Conservation (phyloP, 1,140 invertebrate species). For the Panagrolaimus sp. region DNA sequence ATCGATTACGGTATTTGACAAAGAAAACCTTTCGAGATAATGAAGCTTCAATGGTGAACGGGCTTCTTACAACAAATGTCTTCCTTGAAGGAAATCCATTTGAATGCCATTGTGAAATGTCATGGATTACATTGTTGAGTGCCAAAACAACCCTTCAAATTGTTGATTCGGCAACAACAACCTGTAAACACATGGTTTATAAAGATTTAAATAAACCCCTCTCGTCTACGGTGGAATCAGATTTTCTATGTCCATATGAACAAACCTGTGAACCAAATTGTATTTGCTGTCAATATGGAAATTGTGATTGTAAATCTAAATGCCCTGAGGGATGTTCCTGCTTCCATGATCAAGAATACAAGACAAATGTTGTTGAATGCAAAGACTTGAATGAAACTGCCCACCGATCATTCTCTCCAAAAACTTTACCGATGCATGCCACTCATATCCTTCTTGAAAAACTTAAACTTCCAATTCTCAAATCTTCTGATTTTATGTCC, state of each 20-base stretch:
- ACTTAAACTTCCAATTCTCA: constrained; percentile 40
- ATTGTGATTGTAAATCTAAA: constrained; percentile 53
- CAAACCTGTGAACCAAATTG: constrained; percentile 50
- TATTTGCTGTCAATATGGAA: constrained; percentile 49
- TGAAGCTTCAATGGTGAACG: constrained; percentile 11
- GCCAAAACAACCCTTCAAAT: not conserved
- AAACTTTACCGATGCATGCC: constrained; percentile 50
- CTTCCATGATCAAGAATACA: constrained; percentile 42
- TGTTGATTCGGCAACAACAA: not conserved
- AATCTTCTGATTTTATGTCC: constrained; percentile 43
- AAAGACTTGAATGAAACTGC: constrained; percentile 14
- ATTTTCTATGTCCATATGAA: constrained; percentile 40
- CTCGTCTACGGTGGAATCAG: not conserved
- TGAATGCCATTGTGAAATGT: not conserved
- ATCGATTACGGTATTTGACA: constrained; percentile 38
- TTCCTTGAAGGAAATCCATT: not conserved
- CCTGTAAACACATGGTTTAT: not conserved
- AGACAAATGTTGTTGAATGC: constrained; percentile 45
- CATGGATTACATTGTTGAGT: not conserved
- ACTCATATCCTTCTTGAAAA: constrained; percentile 44
- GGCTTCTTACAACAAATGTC: constrained; percentile 1
- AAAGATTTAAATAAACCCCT: not conserved
- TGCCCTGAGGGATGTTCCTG: constrained; percentile 50
- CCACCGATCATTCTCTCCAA: constrained; percentile 24
- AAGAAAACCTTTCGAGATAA: constrained; percentile 24